Evolutionary conservation across 2,797 vertebrate genomes (phyloP), one percentile per base, ranked within the genome.

Genomic region (Onychomys torridus): DNA sequence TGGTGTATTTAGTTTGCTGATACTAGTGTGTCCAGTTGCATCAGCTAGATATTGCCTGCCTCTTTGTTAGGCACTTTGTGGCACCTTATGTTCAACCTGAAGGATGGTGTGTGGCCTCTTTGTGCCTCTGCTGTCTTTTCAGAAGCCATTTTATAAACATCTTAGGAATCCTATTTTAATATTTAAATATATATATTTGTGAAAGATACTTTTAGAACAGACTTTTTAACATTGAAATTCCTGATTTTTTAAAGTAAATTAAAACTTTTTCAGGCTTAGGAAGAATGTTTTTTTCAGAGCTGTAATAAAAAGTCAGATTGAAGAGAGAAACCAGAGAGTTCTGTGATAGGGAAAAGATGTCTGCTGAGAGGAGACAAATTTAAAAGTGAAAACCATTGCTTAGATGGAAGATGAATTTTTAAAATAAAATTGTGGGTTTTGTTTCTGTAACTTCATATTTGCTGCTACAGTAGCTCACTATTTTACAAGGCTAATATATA

Each of bases 151-250:
- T 98, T 97, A 96, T 98, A 98, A 98, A 96, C 97, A 90, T 93
- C 90, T 88, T 98, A 96, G 78, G 97, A 97, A 97, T 88, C 97
- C 97, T 98, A 98, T 98, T 98, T 98, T 98, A 98, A 98, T 98
- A 98, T 98, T 98, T 98, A 98, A 97, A 98, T 96, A 98, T 98
- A 98, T 98, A 98, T 98, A 98, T 98, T 98, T 98, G 98, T 98
- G 98, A 98, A 95, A 97, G 94, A 97, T 92, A 96, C 95, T 98
- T 98, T 96, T 97, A 97, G 95, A 98, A 90, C 65, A 93, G 90
- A 96, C 90, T 83, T 96, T 87, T 97, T 96, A n/a, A 96, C 94
- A 89, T 97, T 98, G 93, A 92, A 97, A 96, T 91, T 96, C 73
- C 92, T 96, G 93, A 88, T 97, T 97, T 98, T 96, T 97, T 95